Percentiles rank a stretch among this genome's conserved stretches.
phyloP scores from a whole-genome alignment of 2,888 invertebrate species.

The Xylota sylvarum region DNA sequence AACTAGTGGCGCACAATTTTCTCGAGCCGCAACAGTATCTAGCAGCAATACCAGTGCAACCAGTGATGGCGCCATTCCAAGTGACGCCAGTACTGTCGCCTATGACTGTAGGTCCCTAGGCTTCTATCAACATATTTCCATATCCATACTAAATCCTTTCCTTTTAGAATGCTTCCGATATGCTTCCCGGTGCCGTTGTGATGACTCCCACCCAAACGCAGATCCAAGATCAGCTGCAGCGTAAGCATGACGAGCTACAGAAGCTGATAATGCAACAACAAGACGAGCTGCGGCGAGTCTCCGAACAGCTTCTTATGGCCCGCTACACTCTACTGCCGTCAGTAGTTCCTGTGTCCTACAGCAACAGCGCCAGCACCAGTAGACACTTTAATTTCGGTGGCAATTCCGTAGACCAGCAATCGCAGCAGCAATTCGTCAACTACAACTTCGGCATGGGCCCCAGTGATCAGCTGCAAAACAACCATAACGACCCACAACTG shows the following conservation, averaged over 20 bases:
- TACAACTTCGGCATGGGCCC: constrained; percentile 82
- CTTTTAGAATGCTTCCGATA: constrained; percentile 79
- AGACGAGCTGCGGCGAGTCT: constrained; percentile 93
- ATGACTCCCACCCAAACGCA: constrained; percentile 87
- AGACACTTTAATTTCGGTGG: constrained; percentile 79
- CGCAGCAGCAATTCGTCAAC: constrained; percentile 80
- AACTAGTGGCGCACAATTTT: constrained; percentile 82
- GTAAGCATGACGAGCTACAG: constrained; percentile 94
- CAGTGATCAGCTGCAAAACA: constrained; percentile 80
- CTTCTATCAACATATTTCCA: neutral
- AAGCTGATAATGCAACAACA: constrained; percentile 94
- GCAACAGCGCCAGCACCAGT: constrained; percentile 69
- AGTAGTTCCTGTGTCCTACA: constrained; percentile 81
- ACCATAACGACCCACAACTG: constrained; percentile 78
- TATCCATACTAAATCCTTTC: neutral
- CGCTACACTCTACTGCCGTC: constrained; percentile 89
- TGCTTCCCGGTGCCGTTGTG: constrained; percentile 84
- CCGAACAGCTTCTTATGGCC: constrained; percentile 94
- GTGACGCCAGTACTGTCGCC: constrained; percentile 84
- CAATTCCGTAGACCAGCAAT: constrained; percentile 61
- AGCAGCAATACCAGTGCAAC: constrained; percentile 87
- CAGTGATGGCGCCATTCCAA: constrained; percentile 86
- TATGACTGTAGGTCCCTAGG: constrained; percentile 78
- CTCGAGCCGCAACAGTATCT: constrained; percentile 86
- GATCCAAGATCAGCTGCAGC: constrained; percentile 90